A percentile compares a stretch with the other conserved stretches of the same genome.
phyloP scores from a whole-genome alignment of 2,888 invertebrate genomes.

The Parasteatoda lunata region DNA sequence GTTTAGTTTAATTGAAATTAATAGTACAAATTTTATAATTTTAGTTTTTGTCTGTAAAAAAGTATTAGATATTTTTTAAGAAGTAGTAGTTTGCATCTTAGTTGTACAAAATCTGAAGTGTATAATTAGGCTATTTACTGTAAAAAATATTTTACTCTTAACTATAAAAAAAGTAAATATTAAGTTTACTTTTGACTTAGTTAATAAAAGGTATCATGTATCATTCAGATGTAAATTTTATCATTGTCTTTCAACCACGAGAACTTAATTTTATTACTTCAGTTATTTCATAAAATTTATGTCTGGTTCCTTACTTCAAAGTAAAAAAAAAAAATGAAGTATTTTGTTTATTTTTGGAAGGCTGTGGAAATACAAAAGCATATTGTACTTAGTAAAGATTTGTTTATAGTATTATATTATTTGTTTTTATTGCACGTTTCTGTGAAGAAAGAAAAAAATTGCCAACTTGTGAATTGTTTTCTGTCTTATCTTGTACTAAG shows the following conservation, averaged over 20 bases:
- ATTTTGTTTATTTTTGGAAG: conserved; percentile 21
- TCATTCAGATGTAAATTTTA: conserved; percentile 28
- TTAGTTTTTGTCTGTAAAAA: no score
- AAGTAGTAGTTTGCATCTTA: no score
- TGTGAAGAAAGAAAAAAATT: conserved; percentile 37
- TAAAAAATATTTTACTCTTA: no score
- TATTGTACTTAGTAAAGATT: conserved; percentile 43
- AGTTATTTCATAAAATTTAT: background rate
- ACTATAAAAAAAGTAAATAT: no score
- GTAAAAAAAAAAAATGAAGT: background rate
- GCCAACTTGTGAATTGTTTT: conserved; percentile 59
- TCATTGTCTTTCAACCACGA: conserved; percentile 28
- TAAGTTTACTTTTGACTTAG: background rate
- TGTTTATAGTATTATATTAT: conserved; percentile 52
- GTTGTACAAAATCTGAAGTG: no score
- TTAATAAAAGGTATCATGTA: background rate
- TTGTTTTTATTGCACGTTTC: conserved; percentile 55
- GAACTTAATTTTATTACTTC: conserved; percentile 6
- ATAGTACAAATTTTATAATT: no score
- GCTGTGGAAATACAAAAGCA: conserved; percentile 36
- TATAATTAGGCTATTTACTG: no score
- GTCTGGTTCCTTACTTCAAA: conserved; percentile 31
- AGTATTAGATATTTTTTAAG: no score
- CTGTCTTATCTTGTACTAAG: conserved; percentile 54
- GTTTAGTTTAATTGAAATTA: no score